Evolutionary conservation across 2,797 vertebrate species (phyloP).

Genomic region (Enteromius radiatus): DNA sequence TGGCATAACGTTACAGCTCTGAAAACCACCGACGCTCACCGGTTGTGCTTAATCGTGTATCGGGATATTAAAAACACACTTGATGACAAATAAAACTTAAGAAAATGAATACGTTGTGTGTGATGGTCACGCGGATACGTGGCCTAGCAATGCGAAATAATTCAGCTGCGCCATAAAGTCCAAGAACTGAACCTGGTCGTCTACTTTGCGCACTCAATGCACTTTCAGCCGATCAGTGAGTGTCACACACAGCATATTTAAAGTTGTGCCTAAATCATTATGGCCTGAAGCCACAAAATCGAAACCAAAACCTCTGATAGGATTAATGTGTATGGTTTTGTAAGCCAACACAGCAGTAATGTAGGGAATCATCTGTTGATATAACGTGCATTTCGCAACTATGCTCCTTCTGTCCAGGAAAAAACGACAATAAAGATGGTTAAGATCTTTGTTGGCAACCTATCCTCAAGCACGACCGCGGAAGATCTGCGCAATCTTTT

Average conservation of each 20-base stretch:
- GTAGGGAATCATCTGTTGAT: slow-evolving; percentile 40
- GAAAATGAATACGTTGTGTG: not conserved
- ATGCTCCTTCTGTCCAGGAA: slow-evolving; percentile 60
- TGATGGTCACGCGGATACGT: not conserved
- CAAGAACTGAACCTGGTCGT: not conserved
- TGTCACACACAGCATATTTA: not conserved
- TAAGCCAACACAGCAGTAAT: slow-evolving; percentile 22
- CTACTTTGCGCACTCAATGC: not conserved
- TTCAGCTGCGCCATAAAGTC: slow-evolving; percentile 28
- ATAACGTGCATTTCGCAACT: slow-evolving; percentile 56
- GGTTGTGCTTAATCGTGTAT: not conserved
- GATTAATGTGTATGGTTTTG: slow-evolving; percentile 5
- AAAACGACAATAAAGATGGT: slow-evolving; percentile 80
- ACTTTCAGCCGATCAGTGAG: not conserved
- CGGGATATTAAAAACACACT: not conserved
- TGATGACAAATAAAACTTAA: not conserved
- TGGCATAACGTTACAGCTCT: slow-evolving; percentile 12
- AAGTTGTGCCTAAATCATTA: not conserved
- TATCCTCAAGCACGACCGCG: slow-evolving; percentile 85
- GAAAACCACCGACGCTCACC: not conserved
- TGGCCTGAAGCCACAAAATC: not conserved
- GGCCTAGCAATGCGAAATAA: slow-evolving; percentile 18
- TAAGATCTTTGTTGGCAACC: slow-evolving; percentile 94
- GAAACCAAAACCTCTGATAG: not conserved
- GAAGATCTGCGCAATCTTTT: slow-evolving; percentile 90